phyloP scores from a whole-genome alignment of 2,888 invertebrate species.

The Euclidia mi region DNA sequence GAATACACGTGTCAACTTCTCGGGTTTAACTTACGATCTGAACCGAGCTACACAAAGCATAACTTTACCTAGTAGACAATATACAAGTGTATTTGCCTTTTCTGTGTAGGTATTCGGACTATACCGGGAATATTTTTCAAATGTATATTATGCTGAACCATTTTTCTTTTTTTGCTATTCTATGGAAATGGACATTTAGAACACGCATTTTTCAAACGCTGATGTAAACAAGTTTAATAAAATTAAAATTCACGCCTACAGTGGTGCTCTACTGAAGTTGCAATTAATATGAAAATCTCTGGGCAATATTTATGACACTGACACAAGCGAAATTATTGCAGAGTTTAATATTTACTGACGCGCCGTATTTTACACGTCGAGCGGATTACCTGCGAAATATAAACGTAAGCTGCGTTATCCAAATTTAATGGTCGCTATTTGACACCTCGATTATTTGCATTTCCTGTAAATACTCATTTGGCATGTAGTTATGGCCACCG shows the following conservation, averaged over 20 bases:
- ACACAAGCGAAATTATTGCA: constrained; percentile 79
- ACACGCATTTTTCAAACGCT: constrained; percentile 49
- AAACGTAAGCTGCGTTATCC: constrained; percentile 76
- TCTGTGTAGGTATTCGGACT: too few relatives aligned
- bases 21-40: too few relatives aligned
- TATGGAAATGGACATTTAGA: constrained; percentile 15
- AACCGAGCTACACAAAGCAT: too few relatives aligned
- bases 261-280: constrained; percentile 73
- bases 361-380: constrained; percentile 82
- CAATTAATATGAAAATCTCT: constrained; percentile 84
- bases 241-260: constrained; percentile 77
- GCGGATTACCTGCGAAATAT: constrained; percentile 83
- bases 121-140: too few relatives aligned
- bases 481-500: constrained; percentile 65
- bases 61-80: too few relatives aligned
- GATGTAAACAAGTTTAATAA: constrained; percentile 55
- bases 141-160: neutral
- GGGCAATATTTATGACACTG: constrained; percentile 82
- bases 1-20: too few relatives aligned
- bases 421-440: constrained; percentile 80
- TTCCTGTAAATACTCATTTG: constrained; percentile 71
- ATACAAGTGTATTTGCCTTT: too few relatives aligned
- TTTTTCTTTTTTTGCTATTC: neutral
- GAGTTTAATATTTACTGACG: constrained; percentile 85
- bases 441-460: constrained; percentile 76